Base-by-base conservation (phyloP, 2,113 vertebrate genomes). In the Corythaeola cristata region DNA sequence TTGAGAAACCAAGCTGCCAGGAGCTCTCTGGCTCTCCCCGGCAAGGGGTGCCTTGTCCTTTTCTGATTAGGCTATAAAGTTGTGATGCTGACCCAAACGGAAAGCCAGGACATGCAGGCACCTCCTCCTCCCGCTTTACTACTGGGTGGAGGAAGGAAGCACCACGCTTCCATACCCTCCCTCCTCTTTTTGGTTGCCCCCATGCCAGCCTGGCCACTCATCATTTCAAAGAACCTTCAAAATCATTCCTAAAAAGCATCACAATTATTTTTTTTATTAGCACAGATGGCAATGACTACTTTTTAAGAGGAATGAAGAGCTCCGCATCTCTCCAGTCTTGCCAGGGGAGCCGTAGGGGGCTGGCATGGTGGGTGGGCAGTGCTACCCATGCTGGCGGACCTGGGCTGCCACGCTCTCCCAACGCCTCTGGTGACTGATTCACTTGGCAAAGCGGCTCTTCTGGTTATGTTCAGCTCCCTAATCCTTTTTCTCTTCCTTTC, bases 1-100 rank as follows among this genome's bases (percentile, higher is more conserved):
- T 0, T 26, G 69, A 50, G 74, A 55, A 52, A 27, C 22, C 3
- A 1, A 41, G 23, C 32, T 4, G 1, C 22, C 2, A 3, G 41
- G 32, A 71, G 5, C 44, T 18, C 18, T 47, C 30, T 0, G 1
- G 28, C 60, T 79, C 58, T 62, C 55, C 35, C 10, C 5, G 13
- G 26, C 22, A 58, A 27, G 39, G 50, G 30, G 1, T 30, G 33
- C 50, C 52, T 77, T 87, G 39, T 45, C 69, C 24, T 74, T 58
- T 89, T 24, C 78, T 62, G 23, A 28, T 87, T 11, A 80, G 72
- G 27, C 33, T 49, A 23, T 15, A 22, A n/a, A 50, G 55, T 27
- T 13, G 11, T 13, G 8, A 8, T 23, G 59, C 33, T 35, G 80
- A 66, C 21, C 52, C 50, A 37, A 60, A 44, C 3, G 32, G 67